phyloP scores from a whole-genome alignment of 2,113 vertebrate genomes.

The Catharus minimus region DNA sequence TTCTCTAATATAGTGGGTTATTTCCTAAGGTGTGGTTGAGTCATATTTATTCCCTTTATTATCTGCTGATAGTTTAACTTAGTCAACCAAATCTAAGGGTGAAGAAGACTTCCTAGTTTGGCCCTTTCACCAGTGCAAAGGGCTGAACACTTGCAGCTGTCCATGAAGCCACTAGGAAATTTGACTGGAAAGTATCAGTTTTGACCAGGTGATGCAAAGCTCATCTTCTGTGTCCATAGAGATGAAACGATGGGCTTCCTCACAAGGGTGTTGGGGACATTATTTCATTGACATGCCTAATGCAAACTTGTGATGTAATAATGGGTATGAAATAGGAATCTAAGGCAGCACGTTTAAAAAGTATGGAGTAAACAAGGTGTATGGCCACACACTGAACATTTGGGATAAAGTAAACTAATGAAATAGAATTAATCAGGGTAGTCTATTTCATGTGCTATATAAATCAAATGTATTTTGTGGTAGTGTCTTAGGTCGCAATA shows the following conservation, averaged over 20 bases:
- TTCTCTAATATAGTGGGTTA: not conserved
- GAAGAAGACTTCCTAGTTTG: not conserved
- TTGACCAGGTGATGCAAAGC: not conserved
- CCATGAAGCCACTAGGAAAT: not conserved
- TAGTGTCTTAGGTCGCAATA: not conserved
- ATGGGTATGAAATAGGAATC: not conserved
- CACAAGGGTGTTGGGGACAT: fast-evolving
- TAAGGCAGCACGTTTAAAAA: not conserved
- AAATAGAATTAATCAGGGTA: not conserved
- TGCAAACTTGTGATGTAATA: not conserved
- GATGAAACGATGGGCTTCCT: not conserved
- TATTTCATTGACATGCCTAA: not conserved
- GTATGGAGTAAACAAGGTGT: fast-evolving
- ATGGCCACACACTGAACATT: not conserved
- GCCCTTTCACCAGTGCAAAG: fast-evolving
- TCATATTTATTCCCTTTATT: not conserved
- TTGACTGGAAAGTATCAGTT: not conserved
- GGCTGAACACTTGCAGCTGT: not conserved
- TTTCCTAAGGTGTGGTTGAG: not conserved
- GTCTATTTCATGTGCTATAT: not conserved
- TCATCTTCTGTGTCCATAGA: not conserved
- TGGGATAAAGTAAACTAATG: not conserved
- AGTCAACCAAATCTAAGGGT: not conserved
- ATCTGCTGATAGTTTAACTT: not conserved
- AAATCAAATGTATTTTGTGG: not conserved